These are phyloP conservation scores for Cantharis nigra DNA, from an alignment of 2,888 invertebrate species.

Conservation along the genomic window DNA sequence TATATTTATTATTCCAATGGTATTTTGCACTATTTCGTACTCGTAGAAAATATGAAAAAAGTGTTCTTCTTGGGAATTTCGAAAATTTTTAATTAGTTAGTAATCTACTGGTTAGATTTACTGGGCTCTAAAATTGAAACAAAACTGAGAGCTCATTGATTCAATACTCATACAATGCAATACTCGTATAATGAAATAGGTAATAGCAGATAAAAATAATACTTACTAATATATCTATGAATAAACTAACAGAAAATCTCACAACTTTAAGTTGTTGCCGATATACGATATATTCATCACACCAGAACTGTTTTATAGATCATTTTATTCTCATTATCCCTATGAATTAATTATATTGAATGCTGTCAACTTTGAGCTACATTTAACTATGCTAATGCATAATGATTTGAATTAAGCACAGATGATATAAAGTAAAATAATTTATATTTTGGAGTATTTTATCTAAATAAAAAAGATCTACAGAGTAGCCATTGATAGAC, in stretches of 20 bases:
- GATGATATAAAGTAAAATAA: not conserved
- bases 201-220: no score
- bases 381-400: no score
- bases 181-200: no score
- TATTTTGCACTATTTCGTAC: no score
- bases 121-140: no score
- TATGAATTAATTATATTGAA: not conserved
- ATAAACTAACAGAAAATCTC: not conserved
- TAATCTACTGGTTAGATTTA: not conserved
- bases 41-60: not conserved
- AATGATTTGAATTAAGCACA: no score
- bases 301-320: not conserved
- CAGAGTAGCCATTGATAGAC: constrained; percentile 12
- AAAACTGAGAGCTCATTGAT: no score
- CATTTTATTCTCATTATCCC: not conserved
- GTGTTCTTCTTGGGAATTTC: not conserved
- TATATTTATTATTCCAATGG: no score
- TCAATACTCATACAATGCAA: no score
- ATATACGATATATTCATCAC: not conserved
- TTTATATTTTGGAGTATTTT: not conserved
- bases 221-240: no score
- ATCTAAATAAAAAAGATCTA: not conserved
- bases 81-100: not conserved
- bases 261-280: not conserved
- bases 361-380: not conserved